Evolutionary conservation across 2,888 invertebrate genomes (phyloP), one percentile per base, ranked within the genome.

Genomic region (Cremastinae sp.): DNA sequence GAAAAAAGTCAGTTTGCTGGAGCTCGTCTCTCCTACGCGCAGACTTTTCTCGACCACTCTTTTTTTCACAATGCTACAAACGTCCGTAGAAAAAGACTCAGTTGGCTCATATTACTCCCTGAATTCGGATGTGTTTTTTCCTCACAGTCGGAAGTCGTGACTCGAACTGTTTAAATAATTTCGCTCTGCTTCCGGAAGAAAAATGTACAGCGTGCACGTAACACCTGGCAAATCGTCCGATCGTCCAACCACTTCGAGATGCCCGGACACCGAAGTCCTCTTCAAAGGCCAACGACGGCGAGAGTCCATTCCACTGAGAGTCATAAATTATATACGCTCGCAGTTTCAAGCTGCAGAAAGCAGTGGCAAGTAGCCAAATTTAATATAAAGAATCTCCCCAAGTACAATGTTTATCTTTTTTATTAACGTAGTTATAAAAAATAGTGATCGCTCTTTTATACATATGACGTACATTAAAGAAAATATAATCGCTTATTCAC

Each of bases 131-230:
- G 75, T 51, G 64, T 39, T 69, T 64, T 37, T 61, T 22, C 20
- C 22, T 35, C 12, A 9, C 8, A 12, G 51, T 51, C n/a, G 8
- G n/a, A 37, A 18, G 28, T 71, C 41, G 12, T 41, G 49, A 49
- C 9, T 41, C 43, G 16, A 45, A 49, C 22, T 18, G 41, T 47
- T 56, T 41, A 8, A 39, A 16, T 61, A 62, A 18, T 39, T 43
- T 37, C 20, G 37, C 18, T 10, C 22, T 12, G 14, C 5, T 58
- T 41, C 10, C 20, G 35, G 2, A 58, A 64, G 35, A 37, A 9
- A 12, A 14, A 89, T 89, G 89, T 89, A 89, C 69, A 87, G 83
- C 56, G 89, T 89, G 61, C 88, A 88, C 64, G 86, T 87, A 55
- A 84, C 88, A 35, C 82, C 85, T 0, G 84, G 85, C 59, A 80